phyloP scores from a whole-genome alignment of 2,888 invertebrate genomes.

The Acrobasis consociella region DNA sequence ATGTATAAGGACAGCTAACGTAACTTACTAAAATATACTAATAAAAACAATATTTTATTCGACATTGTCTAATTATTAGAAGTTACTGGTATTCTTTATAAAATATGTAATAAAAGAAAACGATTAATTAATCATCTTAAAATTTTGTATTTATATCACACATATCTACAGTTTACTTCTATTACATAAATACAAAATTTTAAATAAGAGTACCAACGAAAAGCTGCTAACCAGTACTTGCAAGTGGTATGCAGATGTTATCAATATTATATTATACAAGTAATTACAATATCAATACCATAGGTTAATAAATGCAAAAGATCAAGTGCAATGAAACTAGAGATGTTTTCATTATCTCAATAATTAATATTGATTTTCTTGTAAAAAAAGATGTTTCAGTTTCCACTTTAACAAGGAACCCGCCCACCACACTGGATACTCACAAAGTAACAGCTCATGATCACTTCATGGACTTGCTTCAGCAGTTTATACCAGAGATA shows the following conservation, averaged over 20 bases:
- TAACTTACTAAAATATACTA: constrained; percentile 77
- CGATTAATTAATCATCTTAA: constrained; percentile 75
- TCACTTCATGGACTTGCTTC: constrained; percentile 65
- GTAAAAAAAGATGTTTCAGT: constrained; percentile 55
- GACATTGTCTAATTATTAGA: constrained; percentile 69
- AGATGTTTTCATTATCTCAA: constrained; percentile 62
- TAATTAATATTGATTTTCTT: constrained; percentile 66
- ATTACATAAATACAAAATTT: constrained; percentile 84
- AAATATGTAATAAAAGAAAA: constrained; percentile 78
- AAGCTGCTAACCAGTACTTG: constrained; percentile 80
- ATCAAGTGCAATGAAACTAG: constrained; percentile 81
- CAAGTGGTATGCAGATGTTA: constrained; percentile 79
- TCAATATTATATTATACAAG: constrained; percentile 80
- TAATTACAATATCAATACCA: constrained; percentile 83
- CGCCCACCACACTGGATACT: constrained; percentile 56
- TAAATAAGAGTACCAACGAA: constrained; percentile 77
- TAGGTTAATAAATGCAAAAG: constrained; percentile 84
- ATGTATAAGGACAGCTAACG: constrained; percentile 69
- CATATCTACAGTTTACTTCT: constrained; percentile 83
- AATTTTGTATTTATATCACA: constrained; percentile 83
- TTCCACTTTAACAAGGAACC: constrained; percentile 61
- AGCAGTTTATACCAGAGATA: constrained; percentile 74
- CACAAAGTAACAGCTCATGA: constrained; percentile 56
- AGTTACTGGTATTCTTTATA: constrained; percentile 74
- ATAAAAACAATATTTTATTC: constrained; percentile 74